Percentiles rank a stretch among this genome's conserved stretches.
Conservation (phyloP, 2,113 vertebrate genomes). For the Crotalus horridus region DNA sequence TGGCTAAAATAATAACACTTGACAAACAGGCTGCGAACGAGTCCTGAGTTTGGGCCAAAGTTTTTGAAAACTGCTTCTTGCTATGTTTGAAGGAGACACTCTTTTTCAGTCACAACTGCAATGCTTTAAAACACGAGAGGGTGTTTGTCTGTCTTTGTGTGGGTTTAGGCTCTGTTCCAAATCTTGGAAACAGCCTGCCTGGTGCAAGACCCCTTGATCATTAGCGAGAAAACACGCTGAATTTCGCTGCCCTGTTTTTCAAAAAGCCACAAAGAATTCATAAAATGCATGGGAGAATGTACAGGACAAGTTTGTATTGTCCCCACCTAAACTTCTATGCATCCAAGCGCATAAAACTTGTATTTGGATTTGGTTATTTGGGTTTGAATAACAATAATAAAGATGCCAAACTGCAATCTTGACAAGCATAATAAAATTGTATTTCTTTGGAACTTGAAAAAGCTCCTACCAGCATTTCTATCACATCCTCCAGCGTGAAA, state of each 20-base stretch:
- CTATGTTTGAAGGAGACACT: neutral
- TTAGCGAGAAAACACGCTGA: conserved; percentile 54
- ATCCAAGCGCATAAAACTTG: conserved; percentile 38
- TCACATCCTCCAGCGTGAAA: neutral
- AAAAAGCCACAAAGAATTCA: conserved; percentile 52
- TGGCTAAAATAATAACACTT: neutral
- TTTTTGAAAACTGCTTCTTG: neutral
- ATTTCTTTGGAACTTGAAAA: neutral
- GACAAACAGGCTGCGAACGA: neutral
- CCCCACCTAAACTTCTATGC: neutral
- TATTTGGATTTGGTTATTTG: conserved; percentile 20
- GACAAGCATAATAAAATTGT: neutral
- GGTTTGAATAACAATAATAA: conserved; percentile 19
- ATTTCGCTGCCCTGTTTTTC: conserved; percentile 51
- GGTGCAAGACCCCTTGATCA: conserved; percentile 38
- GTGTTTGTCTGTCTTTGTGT: neutral
- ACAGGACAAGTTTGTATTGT: neutral
- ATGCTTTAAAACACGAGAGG: conserved; percentile 1
- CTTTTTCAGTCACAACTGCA: neutral
- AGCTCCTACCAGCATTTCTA: neutral
- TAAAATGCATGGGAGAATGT: conserved; percentile 28
- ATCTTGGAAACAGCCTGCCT: conserved; percentile 33
- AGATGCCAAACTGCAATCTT: conserved; percentile 15
- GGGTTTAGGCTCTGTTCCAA: conserved; percentile 39
- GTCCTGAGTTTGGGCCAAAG: neutral